Conservation (phyloP, 2,113 vertebrate genomes). For the Zingel zingel region DNA sequence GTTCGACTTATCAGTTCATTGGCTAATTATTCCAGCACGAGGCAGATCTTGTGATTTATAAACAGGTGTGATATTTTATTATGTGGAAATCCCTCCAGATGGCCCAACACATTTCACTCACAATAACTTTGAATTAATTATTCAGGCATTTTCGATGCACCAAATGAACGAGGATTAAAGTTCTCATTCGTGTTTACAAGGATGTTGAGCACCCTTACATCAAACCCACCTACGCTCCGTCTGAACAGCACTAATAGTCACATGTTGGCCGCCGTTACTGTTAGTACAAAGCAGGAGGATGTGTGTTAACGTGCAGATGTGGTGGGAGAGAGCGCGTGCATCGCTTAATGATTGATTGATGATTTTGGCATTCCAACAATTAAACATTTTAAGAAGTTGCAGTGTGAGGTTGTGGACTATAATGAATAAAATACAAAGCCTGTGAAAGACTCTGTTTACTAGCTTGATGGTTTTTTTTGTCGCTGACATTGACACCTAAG, state of each 20-base stretch:
- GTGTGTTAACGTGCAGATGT: conserved; percentile 18
- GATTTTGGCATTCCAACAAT: conserved; percentile 7
- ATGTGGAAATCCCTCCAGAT: conserved; percentile 21
- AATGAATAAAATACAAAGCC: conserved; percentile 12
- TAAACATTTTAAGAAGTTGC: background rate
- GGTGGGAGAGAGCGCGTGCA: background rate
- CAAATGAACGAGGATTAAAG: conserved; percentile 3
- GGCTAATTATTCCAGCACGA: background rate
- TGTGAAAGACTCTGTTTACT: background rate
- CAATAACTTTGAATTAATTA: background rate
- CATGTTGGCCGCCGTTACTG: background rate
- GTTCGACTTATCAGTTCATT: background rate
- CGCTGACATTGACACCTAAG: conserved; percentile 3
- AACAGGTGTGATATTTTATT: conserved; percentile 17
- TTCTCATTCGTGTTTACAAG: background rate
- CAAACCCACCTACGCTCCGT: background rate
- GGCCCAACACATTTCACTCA: conserved; percentile 25
- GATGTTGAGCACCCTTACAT: background rate
- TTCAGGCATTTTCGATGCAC: background rate
- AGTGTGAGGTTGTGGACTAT: background rate
- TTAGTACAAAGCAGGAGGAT: background rate
- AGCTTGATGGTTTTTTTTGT: background rate
- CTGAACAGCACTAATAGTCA: background rate
- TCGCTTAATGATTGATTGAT: conserved; percentile 5
- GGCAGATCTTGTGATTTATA: background rate